Base-by-base conservation (phyloP, 1,140 invertebrate species). In the Meloidogyne hapla region DNA sequence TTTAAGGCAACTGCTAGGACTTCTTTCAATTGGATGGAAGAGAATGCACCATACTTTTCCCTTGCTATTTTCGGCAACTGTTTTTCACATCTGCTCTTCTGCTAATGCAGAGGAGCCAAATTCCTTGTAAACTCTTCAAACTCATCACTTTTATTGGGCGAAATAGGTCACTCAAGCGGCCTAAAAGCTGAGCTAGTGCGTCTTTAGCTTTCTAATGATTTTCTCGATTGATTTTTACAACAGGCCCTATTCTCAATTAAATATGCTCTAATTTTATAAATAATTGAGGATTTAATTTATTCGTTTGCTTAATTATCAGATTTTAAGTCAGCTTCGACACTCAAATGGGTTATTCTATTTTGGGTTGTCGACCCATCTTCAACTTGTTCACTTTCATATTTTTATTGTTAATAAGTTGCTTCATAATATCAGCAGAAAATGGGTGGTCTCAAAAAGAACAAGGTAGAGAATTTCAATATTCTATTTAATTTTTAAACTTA, bases 401-500 rank as follows among this genome's bases (percentile, higher is more conserved):
- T 56, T 56, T 56, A n/a, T 56, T 56, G 15, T 48, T 48, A 48
- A 15, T 18, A 48, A 56, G n/a, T 56, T 56, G 48, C 18, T n/a
- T 56, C 48, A n/a, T 56, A n/a, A n/a, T 56, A n/a, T 56, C n/a
- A n/a, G 48, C 48, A 13, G n/a, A 56, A 56, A 56, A 56, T 56
- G 65, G 28, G 4, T 66, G 65, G 65, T 18, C n/a, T n/a, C 65
- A 66, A 4, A 25, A 66, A n/a, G 65, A 42, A 18, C n/a, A 66
- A 8, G 28, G 28, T 42, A 1, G 15, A 38, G 13, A 5, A 4
- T 66, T 66, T 65, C 15, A 25, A 66, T 21, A 63, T 15, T n/a
- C 2, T 66, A 18, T 38, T 66, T n/a, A 15, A 18, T 4, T 18
- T 18, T 66, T 5, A n/a, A 1, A 13, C 4, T n/a, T 33, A 67